These are phyloP conservation scores for Orthosia cruda DNA, from an alignment of 2,888 invertebrate genomes.

Conservation along the genomic window DNA sequence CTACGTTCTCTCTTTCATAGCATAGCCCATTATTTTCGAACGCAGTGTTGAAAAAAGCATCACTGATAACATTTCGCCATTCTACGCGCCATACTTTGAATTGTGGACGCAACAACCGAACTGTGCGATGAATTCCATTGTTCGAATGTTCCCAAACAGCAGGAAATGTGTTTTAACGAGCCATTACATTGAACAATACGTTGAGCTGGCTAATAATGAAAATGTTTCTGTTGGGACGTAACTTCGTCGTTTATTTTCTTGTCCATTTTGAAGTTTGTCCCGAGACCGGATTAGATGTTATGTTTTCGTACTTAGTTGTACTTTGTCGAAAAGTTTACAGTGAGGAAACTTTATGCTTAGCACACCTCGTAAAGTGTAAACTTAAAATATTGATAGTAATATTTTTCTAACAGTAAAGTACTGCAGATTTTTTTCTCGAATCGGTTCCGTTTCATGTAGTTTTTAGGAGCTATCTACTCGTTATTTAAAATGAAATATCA, in stretches of 20 bases:
- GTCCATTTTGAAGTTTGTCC: slow-evolving; percentile 9
- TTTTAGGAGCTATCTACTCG: no score
- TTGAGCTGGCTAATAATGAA: slow-evolving; percentile 23
- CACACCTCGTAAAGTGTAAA: not conserved
- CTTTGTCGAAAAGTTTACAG: not conserved
- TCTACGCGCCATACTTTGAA: not conserved
- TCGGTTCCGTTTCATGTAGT: not conserved
- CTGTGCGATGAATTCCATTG: slow-evolving; percentile 20
- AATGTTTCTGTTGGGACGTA: slow-evolving; percentile 31
- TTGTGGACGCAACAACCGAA: slow-evolving; percentile 28
- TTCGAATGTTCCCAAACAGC: slow-evolving; percentile 16
- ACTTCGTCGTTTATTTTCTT: slow-evolving; percentile 23
- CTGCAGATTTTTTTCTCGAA: not conserved
- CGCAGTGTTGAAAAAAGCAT: not conserved
- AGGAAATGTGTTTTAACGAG: slow-evolving; percentile 31
- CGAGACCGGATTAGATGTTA: slow-evolving; percentile 1
- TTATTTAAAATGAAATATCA: no score
- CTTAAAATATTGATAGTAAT: not conserved
- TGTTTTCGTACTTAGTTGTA: slow-evolving; percentile 6
- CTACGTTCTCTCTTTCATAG: no score
- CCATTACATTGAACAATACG: slow-evolving; percentile 32
- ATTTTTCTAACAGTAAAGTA: not conserved
- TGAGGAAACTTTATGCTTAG: not conserved
- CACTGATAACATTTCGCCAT: not conserved
- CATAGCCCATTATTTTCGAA: not conserved